These are phyloP conservation scores for Pteronotus mesoamericanus DNA, from an alignment of 2,797 vertebrate genomes.

Conservation along the genomic window DNA sequence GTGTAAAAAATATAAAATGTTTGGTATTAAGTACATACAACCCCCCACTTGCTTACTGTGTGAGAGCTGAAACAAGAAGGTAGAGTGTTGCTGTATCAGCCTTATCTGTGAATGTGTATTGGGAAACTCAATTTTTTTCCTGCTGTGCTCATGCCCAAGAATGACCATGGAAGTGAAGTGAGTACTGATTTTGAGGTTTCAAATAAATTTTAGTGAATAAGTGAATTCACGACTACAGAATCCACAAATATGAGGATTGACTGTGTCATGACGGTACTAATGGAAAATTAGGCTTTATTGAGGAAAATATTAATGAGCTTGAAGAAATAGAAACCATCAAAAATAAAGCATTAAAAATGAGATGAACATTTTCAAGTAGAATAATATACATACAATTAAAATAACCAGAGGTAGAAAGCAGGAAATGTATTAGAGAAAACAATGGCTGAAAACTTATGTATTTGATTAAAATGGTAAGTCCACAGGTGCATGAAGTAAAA, in stretches of 20 bases:
- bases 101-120: neutral
- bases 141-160: neutral
- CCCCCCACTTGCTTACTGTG: neutral
- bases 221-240: neutral
- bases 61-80: neutral
- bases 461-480: neutral
- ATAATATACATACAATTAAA: neutral
- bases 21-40: neutral
- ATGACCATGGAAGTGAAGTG: neutral
- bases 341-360: neutral
- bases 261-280: neutral
- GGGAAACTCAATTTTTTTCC: neutral
- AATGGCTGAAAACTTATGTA: neutral
- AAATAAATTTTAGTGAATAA: neutral
- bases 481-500: neutral
- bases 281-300: neutral
- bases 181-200: neutral
- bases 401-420: neutral
- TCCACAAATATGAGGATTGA: neutral
- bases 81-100: neutral
- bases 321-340: neutral
- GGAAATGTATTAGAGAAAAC: neutral
- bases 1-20: neutral
- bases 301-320: neutral
- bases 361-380: neutral